A percentile compares a stretch with the other conserved stretches of the same genome.
Conservation (phyloP, 2,797 vertebrate genomes). For the Tamandua tetradactyla region DNA sequence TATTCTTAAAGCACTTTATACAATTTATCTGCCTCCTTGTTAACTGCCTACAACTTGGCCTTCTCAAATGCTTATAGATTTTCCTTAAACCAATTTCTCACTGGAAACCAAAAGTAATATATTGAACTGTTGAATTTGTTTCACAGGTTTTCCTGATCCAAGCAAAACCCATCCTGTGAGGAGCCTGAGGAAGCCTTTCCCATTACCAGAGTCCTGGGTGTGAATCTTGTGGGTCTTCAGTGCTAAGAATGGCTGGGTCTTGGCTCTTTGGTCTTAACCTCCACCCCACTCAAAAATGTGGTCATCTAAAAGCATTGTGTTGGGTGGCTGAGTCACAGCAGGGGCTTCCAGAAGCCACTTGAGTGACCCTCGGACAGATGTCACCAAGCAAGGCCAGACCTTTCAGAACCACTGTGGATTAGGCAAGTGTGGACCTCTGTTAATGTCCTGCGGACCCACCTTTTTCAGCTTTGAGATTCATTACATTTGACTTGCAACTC, state of each 20-base stretch:
- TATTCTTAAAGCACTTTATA: neutral
- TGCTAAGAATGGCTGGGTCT: neutral
- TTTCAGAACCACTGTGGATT: neutral
- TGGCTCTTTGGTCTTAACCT: neutral
- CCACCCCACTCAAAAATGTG: neutral
- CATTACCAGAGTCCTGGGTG: neutral
- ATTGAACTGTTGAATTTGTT: slow-evolving; percentile 56
- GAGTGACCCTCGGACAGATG: neutral
- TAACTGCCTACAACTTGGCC: neutral
- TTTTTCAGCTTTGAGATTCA: neutral
- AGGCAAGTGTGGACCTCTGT: neutral
- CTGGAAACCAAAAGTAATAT: neutral
- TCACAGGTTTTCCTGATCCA: slow-evolving; percentile 44
- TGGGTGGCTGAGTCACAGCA: neutral
- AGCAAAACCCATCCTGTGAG: neutral
- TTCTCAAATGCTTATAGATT: neutral
- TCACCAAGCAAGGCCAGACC: neutral
- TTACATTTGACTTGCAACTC: neutral
- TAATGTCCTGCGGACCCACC: neutral
- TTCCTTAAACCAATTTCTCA: neutral
- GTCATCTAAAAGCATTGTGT: neutral
- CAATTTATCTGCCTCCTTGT: neutral
- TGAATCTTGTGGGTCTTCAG: neutral
- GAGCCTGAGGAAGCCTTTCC: neutral
- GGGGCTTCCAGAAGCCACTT: neutral